A percentile compares a stretch with the other conserved stretches of the same genome.
Evolutionary conservation across 2,888 invertebrate species (phyloP).

Genomic region (Netelia fuscicornis): DNA sequence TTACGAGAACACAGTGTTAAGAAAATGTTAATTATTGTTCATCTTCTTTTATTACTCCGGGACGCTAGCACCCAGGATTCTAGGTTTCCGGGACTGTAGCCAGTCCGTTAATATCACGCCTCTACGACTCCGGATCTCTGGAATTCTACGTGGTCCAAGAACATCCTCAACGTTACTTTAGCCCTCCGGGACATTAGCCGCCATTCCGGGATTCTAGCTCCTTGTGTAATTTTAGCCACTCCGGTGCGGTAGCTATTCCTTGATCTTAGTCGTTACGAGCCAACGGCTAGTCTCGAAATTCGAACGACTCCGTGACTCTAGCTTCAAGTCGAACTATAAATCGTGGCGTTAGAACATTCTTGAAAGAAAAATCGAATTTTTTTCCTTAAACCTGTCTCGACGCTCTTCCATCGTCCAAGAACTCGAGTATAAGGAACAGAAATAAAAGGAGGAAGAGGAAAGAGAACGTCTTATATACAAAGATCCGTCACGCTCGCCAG

Average conservation of each 20-base stretch:
- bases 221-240: not conserved
- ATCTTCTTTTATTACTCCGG: no score
- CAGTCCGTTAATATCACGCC: no score
- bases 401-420: not conserved
- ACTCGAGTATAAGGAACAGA: not conserved
- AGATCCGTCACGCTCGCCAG: conserved; percentile 37
- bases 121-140: no score
- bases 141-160: no score
- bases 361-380: conserved; percentile 56
- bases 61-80: no score
- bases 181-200: not conserved
- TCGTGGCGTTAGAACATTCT: not conserved
- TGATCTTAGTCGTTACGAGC: no score
- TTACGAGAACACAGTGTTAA: no score
- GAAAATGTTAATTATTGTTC: no score
- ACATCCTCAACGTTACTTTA: not conserved
- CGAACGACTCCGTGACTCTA: not conserved
- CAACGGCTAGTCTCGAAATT: not conserved
- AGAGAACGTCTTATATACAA: conserved; percentile 20
- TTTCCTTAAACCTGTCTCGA: conserved; percentile 43
- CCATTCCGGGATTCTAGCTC: not conserved
- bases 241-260: not conserved
- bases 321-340: not conserved
- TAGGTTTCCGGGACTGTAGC: no score
- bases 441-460: conserved; percentile 8